Conservation (phyloP, 2,113 vertebrate genomes). For the Pseudonaja textilis region DNA sequence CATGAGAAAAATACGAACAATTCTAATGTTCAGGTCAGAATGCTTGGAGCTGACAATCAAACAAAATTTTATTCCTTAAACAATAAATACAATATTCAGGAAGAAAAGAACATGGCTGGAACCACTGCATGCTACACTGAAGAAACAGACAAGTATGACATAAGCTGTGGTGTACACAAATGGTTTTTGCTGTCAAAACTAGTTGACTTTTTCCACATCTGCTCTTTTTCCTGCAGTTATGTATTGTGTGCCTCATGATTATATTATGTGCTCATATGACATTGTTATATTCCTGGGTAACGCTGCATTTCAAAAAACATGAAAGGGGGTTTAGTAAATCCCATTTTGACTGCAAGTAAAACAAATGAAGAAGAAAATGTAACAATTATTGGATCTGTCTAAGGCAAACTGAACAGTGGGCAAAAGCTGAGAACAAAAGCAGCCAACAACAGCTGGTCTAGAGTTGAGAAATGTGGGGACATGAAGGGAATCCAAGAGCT, state of each 20-base stretch:
- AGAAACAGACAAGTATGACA: background rate
- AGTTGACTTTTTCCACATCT: background rate
- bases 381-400: background rate
- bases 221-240: background rate
- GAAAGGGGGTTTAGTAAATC: background rate
- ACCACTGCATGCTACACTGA: background rate
- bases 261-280: background rate
- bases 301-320: background rate
- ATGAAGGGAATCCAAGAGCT: background rate
- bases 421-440: background rate
- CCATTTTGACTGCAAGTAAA: background rate
- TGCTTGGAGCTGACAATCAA: background rate
- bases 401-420: background rate
- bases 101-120: background rate
- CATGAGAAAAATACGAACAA: background rate
- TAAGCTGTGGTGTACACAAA: background rate
- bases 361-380: background rate
- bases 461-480: background rate
- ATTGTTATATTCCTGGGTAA: background rate
- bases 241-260: background rate
- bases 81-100: background rate
- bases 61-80: background rate
- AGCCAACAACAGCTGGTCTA: background rate
- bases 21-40: background rate
- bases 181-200: background rate